Percentiles rank a stretch among this genome's conserved stretches.
Conservation (phyloP, 2,113 vertebrate species). For the Lepus americanus region DNA sequence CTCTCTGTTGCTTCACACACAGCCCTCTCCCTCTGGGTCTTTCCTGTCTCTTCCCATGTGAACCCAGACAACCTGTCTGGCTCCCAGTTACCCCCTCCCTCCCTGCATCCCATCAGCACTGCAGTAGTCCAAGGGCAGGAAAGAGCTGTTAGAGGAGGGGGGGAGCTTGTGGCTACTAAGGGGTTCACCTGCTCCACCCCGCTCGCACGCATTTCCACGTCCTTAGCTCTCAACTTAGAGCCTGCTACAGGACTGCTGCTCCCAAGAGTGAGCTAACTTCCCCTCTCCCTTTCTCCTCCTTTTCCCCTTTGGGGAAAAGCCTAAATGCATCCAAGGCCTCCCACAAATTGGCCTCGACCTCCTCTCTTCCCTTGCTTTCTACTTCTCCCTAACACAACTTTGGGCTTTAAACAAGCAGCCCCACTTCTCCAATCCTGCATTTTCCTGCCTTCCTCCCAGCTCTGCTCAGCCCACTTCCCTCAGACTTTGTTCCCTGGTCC, state of each 20-base stretch:
- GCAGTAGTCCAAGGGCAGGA: neutral
- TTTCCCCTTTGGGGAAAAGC: neutral
- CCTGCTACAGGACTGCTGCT: neutral
- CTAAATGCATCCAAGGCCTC: neutral
- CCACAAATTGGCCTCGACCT: neutral
- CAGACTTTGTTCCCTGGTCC: neutral
- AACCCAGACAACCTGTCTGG: neutral
- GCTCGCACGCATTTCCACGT: neutral
- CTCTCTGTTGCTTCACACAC: neutral
- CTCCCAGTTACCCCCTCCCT: neutral
- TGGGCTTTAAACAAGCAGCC: neutral
- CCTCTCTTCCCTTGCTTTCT: neutral
- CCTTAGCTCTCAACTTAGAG: neutral
- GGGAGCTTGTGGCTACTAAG: neutral
- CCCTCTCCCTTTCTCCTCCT: rapidly evolving
- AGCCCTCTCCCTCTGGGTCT: neutral
- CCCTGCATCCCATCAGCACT: too few species aligned
- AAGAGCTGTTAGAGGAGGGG: neutral
- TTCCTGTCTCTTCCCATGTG: neutral
- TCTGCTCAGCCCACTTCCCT: neutral
- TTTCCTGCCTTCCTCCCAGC: neutral
- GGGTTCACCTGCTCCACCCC: neutral
- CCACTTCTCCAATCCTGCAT: neutral
- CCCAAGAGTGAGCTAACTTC: neutral
- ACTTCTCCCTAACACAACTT: neutral